Percentiles rank a stretch among this genome's conserved stretches.
phyloP scores from a whole-genome alignment of 2,113 vertebrate genomes.

The Pygoscelis antarcticus region DNA sequence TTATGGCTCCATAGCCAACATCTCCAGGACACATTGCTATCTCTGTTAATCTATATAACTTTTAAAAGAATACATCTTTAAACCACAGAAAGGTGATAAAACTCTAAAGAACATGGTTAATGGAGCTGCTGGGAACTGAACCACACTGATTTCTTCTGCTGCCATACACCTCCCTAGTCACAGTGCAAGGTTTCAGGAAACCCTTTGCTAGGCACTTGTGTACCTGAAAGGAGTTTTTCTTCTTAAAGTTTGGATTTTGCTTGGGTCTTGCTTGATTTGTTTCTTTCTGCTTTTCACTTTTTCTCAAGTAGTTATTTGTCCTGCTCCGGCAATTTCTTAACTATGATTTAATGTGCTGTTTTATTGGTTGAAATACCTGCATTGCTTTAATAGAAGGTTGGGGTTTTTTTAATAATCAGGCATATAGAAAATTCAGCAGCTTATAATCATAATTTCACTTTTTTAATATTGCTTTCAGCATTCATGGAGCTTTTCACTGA shows the following conservation, averaged over 20 bases:
- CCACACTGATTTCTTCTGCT: not conserved
- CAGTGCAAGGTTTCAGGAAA: not conserved
- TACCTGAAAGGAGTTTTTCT: not conserved
- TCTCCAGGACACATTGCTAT: not conserved
- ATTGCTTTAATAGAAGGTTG: not conserved
- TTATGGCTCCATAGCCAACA: not conserved
- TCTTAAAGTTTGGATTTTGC: not conserved
- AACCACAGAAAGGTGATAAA: not conserved
- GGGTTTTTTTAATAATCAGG: not conserved
- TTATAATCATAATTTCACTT: not conserved
- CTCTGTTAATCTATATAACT: not conserved
- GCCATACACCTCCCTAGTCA: not conserved
- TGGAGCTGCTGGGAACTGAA: not conserved
- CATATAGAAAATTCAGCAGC: not conserved
- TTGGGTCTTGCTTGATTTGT: not conserved
- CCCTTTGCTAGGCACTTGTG: fast-evolving
- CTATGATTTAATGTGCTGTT: not conserved
- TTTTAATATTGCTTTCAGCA: not conserved
- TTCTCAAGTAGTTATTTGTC: not conserved
- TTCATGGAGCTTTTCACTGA: not conserved
- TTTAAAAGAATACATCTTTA: not conserved
- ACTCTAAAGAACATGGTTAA: not conserved
- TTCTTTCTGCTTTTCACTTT: not conserved
- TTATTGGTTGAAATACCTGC: not conserved
- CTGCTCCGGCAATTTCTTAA: not conserved